Base-by-base conservation (phyloP, 2,113 vertebrate genomes). In the Phrynosoma platyrhinos region DNA sequence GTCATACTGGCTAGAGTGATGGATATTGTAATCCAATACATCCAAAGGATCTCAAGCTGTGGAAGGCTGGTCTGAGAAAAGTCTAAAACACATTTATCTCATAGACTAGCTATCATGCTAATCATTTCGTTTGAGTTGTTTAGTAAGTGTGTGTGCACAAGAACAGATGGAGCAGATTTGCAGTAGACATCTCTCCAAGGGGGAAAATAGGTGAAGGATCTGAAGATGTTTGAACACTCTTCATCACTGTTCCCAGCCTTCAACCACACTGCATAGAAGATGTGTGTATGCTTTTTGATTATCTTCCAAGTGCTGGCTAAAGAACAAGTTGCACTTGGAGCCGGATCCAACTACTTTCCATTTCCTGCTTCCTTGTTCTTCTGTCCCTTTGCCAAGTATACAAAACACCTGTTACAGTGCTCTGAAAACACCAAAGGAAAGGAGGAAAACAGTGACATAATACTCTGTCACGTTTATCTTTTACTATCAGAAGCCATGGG, bases 271-370 rank as follows among this genome's bases (percentile, higher is more conserved):
- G 84, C 83, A 32, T 87, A 89, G n/a, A 14, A 89, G 89, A 89
- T 89, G 93, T 87, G 90, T 86, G 55, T 82, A 92, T 93, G 20
- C 79, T 91, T 94, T 95, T 93, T 87, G 84, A 92, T 94, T 92
- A 75, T 87, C 88, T 94, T 91, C 82, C 79, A 88, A 92, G 0
- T 0, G 79, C 36, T 87, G 84, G 36, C 88, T 89, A 93, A 90
- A 53, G 20, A 87, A 81, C 27, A 76, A 72, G 23, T 42, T 88
- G 84, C 74, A 52, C 62, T 78, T 84, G 40, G 77, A 87, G 76
- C 80, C 76, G 62, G 8, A 85, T 74, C 94, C 91, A 95, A 90
- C 92, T 93, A 79, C 79, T 89, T 89, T 88, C 84, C 25, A 18
- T 21, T 87, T 91, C 89, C 82, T 85, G 82, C 90, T 89, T 90